Conservation (phyloP, 2,797 vertebrate genomes). For the Tragelaphus oryx region DNA sequence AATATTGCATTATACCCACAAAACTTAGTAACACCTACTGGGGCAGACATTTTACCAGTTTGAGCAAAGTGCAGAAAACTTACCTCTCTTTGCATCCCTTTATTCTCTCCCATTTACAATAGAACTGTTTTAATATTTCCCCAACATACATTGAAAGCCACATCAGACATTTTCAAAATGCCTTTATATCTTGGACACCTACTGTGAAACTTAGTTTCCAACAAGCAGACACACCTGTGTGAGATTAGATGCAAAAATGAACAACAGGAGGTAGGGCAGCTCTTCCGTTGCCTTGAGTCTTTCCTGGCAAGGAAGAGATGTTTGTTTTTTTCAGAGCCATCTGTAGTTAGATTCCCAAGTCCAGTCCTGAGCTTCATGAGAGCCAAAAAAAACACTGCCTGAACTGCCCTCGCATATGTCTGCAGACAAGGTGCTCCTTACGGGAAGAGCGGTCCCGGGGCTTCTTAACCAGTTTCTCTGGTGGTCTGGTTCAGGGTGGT, state of each 20-base stretch:
- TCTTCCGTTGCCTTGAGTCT: not conserved
- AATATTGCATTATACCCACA: not conserved
- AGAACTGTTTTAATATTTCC: not conserved
- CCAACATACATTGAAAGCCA: not conserved
- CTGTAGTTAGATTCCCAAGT: not conserved
- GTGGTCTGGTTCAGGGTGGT: not conserved
- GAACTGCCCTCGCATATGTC: accelerated
- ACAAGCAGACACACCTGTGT: not conserved
- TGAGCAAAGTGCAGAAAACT: not conserved
- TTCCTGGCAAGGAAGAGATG: not conserved
- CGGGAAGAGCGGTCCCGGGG: accelerated
- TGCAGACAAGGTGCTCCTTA: not conserved
- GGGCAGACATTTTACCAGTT: too few relatives aligned
- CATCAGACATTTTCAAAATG: not conserved
- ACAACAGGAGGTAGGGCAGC: too few relatives aligned
- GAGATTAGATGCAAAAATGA: not conserved
- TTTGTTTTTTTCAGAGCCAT: not conserved
- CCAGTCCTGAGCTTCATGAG: not conserved
- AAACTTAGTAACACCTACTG: not conserved
- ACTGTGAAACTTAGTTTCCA: not conserved
- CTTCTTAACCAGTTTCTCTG: not conserved
- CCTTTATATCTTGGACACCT: not conserved
- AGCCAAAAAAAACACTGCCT: not conserved
- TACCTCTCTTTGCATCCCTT: not conserved
- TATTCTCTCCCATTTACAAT: not conserved